Evolutionary conservation across 2,113 vertebrate species (phyloP).

Genomic region (Vulpes vulpes): DNA sequence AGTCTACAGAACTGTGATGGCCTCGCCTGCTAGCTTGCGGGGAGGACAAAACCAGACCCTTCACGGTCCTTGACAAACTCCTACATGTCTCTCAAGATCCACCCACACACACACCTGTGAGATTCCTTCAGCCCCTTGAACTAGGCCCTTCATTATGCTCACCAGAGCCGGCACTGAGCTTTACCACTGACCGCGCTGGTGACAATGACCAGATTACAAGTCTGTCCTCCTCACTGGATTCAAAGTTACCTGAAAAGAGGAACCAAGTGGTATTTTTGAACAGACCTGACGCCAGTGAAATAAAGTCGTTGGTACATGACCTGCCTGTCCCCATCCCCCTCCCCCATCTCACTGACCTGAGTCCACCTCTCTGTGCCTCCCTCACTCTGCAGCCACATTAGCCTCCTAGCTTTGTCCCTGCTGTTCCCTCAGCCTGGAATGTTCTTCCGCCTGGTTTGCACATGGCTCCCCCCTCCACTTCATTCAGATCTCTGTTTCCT

Average conservation of each 20-base stretch:
- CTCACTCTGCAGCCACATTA: neutral
- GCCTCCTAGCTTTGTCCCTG: neutral
- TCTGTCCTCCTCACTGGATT: neutral
- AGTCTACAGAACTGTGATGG: neutral
- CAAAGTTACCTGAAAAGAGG: neutral
- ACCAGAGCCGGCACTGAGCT: neutral
- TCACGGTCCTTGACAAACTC: neutral
- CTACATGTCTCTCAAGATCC: neutral
- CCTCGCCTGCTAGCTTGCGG: neutral
- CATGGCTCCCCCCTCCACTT: neutral
- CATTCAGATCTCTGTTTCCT: neutral
- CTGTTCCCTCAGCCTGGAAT: neutral
- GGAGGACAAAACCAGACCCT: neutral
- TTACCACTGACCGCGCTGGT: neutral
- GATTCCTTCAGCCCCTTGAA: neutral
- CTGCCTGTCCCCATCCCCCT: neutral
- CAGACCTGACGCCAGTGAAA: neutral
- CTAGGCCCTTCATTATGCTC: neutral
- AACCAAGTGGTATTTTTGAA: neutral
- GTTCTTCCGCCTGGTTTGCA: neutral
- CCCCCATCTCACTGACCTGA: neutral
- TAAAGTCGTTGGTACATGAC: rapidly evolving
- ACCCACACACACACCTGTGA: neutral
- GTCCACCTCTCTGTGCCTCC: neutral
- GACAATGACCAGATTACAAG: neutral